phyloP scores from a whole-genome alignment of 2,888 invertebrate genomes.

The Protodeltote pygarga region DNA sequence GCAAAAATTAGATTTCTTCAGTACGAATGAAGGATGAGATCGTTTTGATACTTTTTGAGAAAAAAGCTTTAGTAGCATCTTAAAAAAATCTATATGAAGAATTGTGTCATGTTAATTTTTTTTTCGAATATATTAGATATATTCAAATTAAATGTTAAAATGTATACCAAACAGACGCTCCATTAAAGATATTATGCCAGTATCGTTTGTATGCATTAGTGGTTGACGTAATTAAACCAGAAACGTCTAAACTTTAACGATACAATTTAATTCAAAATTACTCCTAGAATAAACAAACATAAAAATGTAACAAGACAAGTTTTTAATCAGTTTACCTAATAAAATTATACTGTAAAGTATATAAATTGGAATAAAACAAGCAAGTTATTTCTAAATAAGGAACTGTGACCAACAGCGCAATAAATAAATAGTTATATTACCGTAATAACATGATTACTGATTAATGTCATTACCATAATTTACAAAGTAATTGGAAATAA shows the following conservation, averaged over 20 bases:
- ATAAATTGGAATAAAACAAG: conserved; percentile 7
- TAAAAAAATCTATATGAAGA: too few species aligned
- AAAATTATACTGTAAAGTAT: background rate
- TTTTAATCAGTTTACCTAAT: conserved; percentile 10
- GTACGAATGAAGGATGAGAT: conserved; percentile 39
- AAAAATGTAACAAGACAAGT: background rate
- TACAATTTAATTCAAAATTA: too few species aligned
- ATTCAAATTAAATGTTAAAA: too few species aligned
- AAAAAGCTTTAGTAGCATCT: too few species aligned
- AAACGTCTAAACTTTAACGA: too few species aligned
- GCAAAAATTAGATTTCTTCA: conserved; percentile 84
- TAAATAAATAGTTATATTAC: conserved; percentile 12
- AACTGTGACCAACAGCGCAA: conserved; percentile 8
- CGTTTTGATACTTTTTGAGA: conserved; percentile 66
- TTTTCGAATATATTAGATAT: too few species aligned
- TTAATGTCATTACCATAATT: background rate
- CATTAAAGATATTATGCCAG: too few species aligned
- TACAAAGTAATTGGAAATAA: background rate
- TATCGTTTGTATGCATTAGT: too few species aligned
- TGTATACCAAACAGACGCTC: too few species aligned
- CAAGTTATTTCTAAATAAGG: conserved; percentile 22
- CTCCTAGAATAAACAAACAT: background rate
- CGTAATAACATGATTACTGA: background rate
- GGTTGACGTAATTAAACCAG: too few species aligned
- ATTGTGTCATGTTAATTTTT: too few species aligned